A percentile compares a stretch with the other conserved stretches of the same genome.
These are phyloP conservation scores for Ormyrus labotus DNA, from an alignment of 2,888 invertebrate genomes.

Conservation along the genomic window DNA sequence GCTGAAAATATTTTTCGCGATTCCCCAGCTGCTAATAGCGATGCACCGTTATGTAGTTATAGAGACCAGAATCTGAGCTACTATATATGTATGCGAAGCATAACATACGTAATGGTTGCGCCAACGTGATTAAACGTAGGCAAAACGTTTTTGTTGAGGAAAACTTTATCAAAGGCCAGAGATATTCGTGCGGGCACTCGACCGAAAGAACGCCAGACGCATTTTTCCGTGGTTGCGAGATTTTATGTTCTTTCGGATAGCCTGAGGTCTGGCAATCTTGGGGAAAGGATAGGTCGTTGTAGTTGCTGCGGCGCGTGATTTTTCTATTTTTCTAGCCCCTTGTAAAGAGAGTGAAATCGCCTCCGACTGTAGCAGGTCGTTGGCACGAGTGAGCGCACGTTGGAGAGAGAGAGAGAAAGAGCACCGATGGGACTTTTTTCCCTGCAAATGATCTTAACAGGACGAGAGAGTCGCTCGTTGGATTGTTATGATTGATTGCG, in stretches of 20 bases:
- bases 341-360: conserved; percentile 26
- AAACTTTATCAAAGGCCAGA: too few species aligned
- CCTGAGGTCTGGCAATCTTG: not conserved
- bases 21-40: too few species aligned
- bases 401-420: not conserved
- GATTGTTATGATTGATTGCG: too few species aligned
- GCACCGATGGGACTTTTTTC: conserved; percentile 7
- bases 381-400: conserved; percentile 11
- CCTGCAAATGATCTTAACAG: not conserved
- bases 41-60: too few species aligned
- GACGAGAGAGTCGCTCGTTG: not conserved
- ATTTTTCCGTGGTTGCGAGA: not conserved
- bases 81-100: conserved; percentile 18
- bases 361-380: conserved; percentile 17
- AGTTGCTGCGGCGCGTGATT: too few species aligned
- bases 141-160: conserved; percentile 17
- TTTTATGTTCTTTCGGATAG: too few species aligned
- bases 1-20: too few species aligned
- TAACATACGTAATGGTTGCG: conserved; percentile 8
- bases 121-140: conserved; percentile 34
- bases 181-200: not conserved
- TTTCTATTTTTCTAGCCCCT: not conserved
- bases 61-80: not conserved
- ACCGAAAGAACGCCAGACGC: not conserved
- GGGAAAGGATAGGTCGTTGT: conserved; percentile 4